Evolutionary conservation across 2,797 vertebrate species (phyloP), one percentile per base, ranked within the genome.

Genomic region (Gastrophryne carolinensis): DNA sequence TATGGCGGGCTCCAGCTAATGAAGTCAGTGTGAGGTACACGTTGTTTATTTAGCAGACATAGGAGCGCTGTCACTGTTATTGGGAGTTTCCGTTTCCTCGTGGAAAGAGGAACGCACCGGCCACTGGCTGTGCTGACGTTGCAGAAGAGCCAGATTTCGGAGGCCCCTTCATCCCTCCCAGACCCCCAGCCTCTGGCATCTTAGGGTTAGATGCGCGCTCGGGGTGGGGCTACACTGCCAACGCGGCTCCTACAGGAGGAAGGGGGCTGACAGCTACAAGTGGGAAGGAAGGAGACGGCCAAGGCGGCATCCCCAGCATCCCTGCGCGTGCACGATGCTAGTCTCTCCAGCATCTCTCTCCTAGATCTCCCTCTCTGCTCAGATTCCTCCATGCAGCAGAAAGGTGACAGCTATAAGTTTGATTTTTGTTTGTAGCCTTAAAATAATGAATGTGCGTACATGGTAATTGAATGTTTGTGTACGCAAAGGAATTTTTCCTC

Each of bases 141-240:
- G 75, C 75, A 64, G 11, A 44, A 57, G 17, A 15, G n/a, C 8
- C 8, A 12, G 29, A 49, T 21, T 62, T 47, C 8, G 63, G 47
- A 64, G 57, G 17, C 57, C 65, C 56, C n/a, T 41, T 19, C 17
- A 30, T 39, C 54, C 30, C 3, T 21, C 50, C 35, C 13, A 32
- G 58, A 8, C 61, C 60, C 21, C 37, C 39, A 19, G 34, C 44
- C 32, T 32, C 26, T 32, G 39, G n/a, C 26, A 17, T 5, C 24
- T 21, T 30, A 60, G 52, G 60, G 34, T 71, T 79, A 72, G 58
- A 71, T 17, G 35, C 26, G 34, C 35, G 24, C 56, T 39, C 30
- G 60, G 72, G 72, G 72, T 30, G 78, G 79, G 56, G 72, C 72
- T 17, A 57, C 49, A 56, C 17, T 70, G 66, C 65, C 72, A 70